Evolutionary conservation across 2,888 invertebrate genomes (phyloP), one percentile per base, ranked within the genome.

Genomic region (Octodonta nipae): DNA sequence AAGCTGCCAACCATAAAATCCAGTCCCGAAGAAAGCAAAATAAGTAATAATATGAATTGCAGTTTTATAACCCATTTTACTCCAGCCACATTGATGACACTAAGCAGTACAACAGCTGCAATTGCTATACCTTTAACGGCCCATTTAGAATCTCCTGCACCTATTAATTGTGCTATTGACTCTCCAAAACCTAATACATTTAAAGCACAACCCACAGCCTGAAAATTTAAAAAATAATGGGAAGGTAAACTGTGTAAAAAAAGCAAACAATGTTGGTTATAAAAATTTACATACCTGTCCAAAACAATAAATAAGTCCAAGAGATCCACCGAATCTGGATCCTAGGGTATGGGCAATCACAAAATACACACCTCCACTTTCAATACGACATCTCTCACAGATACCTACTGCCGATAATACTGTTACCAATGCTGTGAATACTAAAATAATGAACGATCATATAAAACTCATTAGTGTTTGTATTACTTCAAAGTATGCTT

Each of bases 301-400:
- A 66, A 96, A 92, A 58, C 91, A 91, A 61, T 95, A 96, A 12
- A 96, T 68, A 47, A 96, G 66, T 25, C 93, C 93, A 26, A 95
- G 70, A 14, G 93, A 80, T 25, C 92, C 92, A 7, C 92, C 95
- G 56, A 92, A 80, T 54, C 89, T 71, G 4, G 91, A 88, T 22
- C 95, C 95, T 14, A 96, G 65, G 3, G 93, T 91, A 54, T 95
- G 92, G 0, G 92, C 85, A 20, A 96, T 66, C 36, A 96, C 70
- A 63, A 93, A 93, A 63, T 95, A 95, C 14, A 95, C 91, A 29
- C 95, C 95, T n/a, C 95, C 95, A 64, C 89, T 88, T 65, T 92
- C 89, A 53, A 93, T 82, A 39, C 86, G 73, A 65, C 91, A 91
- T 56, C 92, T 66, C 61, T 93, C 93, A 67, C 92, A 92, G 48